These are phyloP conservation scores for Eurosta solidaginis DNA, from an alignment of 1,140 invertebrate genomes.

Conservation along the genomic window DNA sequence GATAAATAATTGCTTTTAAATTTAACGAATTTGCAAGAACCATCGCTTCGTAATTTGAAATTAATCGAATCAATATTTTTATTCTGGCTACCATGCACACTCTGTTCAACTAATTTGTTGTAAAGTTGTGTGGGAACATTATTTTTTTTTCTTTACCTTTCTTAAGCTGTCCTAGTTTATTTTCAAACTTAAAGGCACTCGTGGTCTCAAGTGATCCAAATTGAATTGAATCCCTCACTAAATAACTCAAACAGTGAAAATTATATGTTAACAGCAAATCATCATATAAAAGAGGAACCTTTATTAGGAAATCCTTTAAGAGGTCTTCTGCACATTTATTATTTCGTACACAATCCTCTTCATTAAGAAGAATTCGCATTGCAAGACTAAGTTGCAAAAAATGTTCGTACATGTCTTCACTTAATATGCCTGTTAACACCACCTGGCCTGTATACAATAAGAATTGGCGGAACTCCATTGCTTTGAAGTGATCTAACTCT, in stretches of 20 bases:
- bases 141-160: constrained; percentile 4
- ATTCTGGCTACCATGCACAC: background rate
- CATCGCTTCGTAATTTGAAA: too few species aligned
- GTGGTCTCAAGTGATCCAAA: constrained; percentile 4
- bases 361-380: constrained; percentile 12
- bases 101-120: background rate
- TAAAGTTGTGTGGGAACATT: constrained; percentile 4
- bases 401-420: background rate
- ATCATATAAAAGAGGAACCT: background rate
- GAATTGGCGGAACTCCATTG: background rate
- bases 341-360: background rate
- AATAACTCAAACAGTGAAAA: constrained; percentile 4
- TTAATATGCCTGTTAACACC: too few species aligned
- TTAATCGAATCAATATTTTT: too few species aligned
- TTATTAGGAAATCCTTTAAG: background rate
- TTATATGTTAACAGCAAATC: constrained; percentile 18
- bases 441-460: background rate
- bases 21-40: too few species aligned
- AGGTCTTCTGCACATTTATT: background rate
- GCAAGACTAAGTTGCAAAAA: background rate
- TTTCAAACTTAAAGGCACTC: constrained; percentile 9
- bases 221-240: background rate
- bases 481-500: background rate
- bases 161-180: background rate
- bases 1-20: too few species aligned